These are phyloP conservation scores for Drosophila quinaria DNA, from an alignment of 2,888 invertebrate species.

Conservation along the genomic window DNA sequence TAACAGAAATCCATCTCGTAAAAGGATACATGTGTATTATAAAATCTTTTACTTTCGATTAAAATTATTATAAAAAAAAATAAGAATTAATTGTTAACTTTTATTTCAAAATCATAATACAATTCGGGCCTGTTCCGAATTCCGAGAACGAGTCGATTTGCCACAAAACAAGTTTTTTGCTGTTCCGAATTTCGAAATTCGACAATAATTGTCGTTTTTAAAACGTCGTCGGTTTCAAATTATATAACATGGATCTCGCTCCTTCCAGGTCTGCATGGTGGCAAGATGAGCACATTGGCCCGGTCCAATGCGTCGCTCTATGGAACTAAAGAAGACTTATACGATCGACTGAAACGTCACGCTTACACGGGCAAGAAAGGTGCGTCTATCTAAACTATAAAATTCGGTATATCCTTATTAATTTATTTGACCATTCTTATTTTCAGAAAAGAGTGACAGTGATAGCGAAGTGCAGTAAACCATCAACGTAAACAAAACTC, in stretches of 20 bases:
- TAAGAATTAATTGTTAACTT: too few relatives aligned
- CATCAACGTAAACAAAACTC: slow-evolving; percentile 42
- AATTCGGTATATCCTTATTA: not conserved
- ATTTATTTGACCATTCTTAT: slow-evolving; percentile 8
- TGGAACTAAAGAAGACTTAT: slow-evolving; percentile 97
- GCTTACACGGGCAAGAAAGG: slow-evolving; percentile 98
- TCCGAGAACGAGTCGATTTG: too few relatives aligned
- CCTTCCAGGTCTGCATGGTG: slow-evolving; percentile 90
- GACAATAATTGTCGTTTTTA: too few relatives aligned
- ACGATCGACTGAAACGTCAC: slow-evolving; percentile 97
- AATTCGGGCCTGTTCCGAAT: too few relatives aligned
- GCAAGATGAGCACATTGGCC: slow-evolving; percentile 96
- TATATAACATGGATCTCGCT: not conserved
- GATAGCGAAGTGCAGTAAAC: slow-evolving; percentile 96
- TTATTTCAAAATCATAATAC: too few relatives aligned
- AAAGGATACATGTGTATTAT: too few relatives aligned
- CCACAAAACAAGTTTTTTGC: too few relatives aligned
- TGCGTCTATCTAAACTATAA: slow-evolving; percentile 84
- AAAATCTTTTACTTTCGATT: too few relatives aligned
- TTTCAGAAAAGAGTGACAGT: slow-evolving; percentile 96
- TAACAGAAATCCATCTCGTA: too few relatives aligned
- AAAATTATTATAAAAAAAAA: too few relatives aligned
- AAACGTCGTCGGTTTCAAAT: too few relatives aligned
- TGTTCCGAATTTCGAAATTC: too few relatives aligned
- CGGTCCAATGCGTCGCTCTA: slow-evolving; percentile 97